Percentiles rank a stretch among this genome's conserved stretches.
phyloP scores from a whole-genome alignment of 2,797 vertebrate genomes.

The Muraenolepis orangiensis region DNA sequence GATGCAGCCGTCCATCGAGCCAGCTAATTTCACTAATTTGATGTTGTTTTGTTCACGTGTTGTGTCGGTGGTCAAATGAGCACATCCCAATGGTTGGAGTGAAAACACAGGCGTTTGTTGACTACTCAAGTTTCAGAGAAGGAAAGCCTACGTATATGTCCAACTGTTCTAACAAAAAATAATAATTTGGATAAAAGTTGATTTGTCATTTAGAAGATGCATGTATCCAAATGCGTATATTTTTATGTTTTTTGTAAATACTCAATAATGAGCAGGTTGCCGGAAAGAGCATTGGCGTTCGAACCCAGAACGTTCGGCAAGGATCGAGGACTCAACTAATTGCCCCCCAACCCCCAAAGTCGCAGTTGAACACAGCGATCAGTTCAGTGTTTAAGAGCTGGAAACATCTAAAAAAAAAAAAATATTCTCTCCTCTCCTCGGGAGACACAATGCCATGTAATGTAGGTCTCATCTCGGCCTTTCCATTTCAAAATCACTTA shows the following conservation, averaged over 20 bases:
- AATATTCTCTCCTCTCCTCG: not conserved
- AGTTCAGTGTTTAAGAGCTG: not conserved
- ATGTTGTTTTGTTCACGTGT: not conserved
- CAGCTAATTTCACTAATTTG: not conserved
- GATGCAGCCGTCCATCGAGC: not conserved
- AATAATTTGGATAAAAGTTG: no score
- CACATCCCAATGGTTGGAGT: not conserved
- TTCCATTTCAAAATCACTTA: not conserved
- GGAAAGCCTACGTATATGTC: not conserved
- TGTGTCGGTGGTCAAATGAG: not conserved
- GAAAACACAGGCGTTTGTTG: not conserved
- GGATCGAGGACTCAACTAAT: not conserved
- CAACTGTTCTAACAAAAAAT: no score
- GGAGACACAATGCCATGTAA: not conserved
- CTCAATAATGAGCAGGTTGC: not conserved
- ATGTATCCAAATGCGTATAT: not conserved
- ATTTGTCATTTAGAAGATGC: not conserved
- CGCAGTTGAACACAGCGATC: no score
- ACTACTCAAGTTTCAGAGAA: no score
- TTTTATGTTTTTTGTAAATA: not conserved
- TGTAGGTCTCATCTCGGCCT: not conserved
- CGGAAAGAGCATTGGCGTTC: not conserved
- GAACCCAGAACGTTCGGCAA: no score
- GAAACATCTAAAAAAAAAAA: not conserved
- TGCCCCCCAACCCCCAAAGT: no score